Evolutionary conservation across 1,140 invertebrate species (phyloP), one percentile per base, ranked within the genome.

Genomic region (Antheraea mylitta): DNA sequence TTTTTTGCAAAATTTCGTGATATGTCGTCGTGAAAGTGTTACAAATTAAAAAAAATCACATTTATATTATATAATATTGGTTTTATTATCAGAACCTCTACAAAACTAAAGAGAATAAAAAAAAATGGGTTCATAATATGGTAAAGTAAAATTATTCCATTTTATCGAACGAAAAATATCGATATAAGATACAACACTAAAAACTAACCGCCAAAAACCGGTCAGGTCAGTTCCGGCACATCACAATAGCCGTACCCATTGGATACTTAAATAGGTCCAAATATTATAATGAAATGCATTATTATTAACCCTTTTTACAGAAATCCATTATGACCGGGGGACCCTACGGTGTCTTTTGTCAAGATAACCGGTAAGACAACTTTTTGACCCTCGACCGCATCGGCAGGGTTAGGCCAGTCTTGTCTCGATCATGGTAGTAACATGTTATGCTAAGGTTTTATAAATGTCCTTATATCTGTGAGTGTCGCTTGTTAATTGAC

Each of bases 261-360:
- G 86, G 87, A 87, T 91, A 91, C 89, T 91, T 87, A 91, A 91
- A 91, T 90, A 91, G 87, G 87, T 90, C 87, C 89, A 91, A 91
- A 90, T 85, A 91, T 89, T 87, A 90, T 88, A 91, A 89, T 91
- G 80, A 69, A 77, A 80, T 83, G 74, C 75, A 71, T 70, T 81
- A 88, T 91, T 91, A 88, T 91, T 88, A 87, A 42, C 74, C 67
- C 73, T 45, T 64, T 64, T 18, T 18, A 38, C 16, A 19, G 10
- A 19, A n/a, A 18, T 38, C n/a, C 36, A 42, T 38, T 38, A 42
- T 84, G 89, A 88, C 87, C 87, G 63, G 69, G 79, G 71, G 79
- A 83, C 81, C 89, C 87, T 83, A 83, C 67, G 58, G 71, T 71
- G 76, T 77, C 82, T 83, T 82, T 90, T 83, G 81, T 85, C 73